Conservation (phyloP, 2,888 invertebrate genomes). For the Tetragonula carbonaria region DNA sequence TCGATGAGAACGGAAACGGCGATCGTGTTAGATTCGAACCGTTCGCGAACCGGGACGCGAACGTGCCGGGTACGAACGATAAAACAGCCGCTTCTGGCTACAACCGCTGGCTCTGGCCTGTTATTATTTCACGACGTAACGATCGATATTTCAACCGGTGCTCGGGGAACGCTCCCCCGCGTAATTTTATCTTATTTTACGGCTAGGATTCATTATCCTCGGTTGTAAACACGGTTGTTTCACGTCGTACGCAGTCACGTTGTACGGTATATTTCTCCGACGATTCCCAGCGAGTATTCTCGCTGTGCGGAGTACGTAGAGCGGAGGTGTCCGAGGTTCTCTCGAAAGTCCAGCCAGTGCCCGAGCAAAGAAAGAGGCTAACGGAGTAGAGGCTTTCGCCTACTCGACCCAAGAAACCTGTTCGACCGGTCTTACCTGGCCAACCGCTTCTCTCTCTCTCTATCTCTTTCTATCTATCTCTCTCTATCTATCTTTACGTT, state of each 20-base stretch:
- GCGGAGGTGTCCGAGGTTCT: slow-evolving; percentile 63
- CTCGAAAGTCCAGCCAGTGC: slow-evolving; percentile 62
- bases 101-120: too few species aligned
- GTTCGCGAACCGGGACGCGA: background rate
- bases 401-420: slow-evolving; percentile 80
- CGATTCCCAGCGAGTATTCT: slow-evolving; percentile 58
- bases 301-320: slow-evolving; percentile 43
- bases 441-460: slow-evolving; percentile 62
- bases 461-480: slow-evolving; percentile 43
- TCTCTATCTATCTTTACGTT: slow-evolving; percentile 30
- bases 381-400: slow-evolving; percentile 81
- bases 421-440: slow-evolving; percentile 80
- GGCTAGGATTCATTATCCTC: slow-evolving; percentile 53
- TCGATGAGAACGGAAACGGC: slow-evolving; percentile 14
- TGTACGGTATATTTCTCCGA: slow-evolving; percentile 42
- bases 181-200: slow-evolving; percentile 45
- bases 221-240: slow-evolving; percentile 47
- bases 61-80: background rate
- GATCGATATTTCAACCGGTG: slow-evolving; percentile 29
- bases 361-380: slow-evolving; percentile 73
- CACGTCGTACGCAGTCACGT: slow-evolving; percentile 26
- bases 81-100: slow-evolving; percentile 3
- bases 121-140: slow-evolving; percentile 1
- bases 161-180: slow-evolving; percentile 9
- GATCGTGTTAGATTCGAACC: background rate